phyloP scores from a whole-genome alignment of 2,113 vertebrate species.

The Proterorhinus semilunaris region DNA sequence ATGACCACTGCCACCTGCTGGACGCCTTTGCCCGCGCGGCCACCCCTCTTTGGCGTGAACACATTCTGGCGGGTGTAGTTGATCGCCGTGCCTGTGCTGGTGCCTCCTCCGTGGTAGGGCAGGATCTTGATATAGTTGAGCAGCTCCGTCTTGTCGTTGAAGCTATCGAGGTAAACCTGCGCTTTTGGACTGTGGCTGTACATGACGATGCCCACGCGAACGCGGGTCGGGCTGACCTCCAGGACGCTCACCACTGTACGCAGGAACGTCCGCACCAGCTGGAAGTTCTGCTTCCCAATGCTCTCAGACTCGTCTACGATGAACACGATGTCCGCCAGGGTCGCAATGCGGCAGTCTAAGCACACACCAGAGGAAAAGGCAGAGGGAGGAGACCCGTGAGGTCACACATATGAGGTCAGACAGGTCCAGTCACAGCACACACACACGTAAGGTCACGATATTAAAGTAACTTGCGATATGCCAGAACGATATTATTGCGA shows the following conservation, averaged over 20 bases:
- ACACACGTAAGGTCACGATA: too few relatives aligned
- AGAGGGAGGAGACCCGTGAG: too few relatives aligned
- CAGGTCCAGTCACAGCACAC: too few relatives aligned
- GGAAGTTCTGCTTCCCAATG: constrained; percentile 63
- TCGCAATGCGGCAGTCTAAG: constrained; percentile 75
- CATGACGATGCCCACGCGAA: constrained; percentile 78
- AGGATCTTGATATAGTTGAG: constrained; percentile 79
- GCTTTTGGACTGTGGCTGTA: constrained; percentile 64
- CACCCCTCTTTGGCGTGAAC: constrained; percentile 68
- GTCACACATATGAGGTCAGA: too few relatives aligned
- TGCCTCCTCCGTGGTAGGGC: constrained; percentile 67
- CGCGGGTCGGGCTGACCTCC: constrained; percentile 38
- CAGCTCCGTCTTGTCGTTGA: constrained; percentile 64
- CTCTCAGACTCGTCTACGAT: constrained; percentile 81
- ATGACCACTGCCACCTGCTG: constrained; percentile 82
- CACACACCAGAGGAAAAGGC: background rate
- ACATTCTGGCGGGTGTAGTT: constrained; percentile 66
- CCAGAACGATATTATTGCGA: too few relatives aligned
- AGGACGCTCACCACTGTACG: constrained; percentile 72
- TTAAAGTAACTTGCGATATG: too few relatives aligned
- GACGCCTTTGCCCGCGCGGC: constrained; percentile 65
- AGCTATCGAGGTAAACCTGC: constrained; percentile 75
- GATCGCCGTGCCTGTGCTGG: constrained; percentile 74
- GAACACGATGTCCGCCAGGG: constrained; percentile 81
- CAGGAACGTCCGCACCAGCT: constrained; percentile 76